phyloP scores from a whole-genome alignment of 2,888 invertebrate genomes.

The Clitarchus hookeri region DNA sequence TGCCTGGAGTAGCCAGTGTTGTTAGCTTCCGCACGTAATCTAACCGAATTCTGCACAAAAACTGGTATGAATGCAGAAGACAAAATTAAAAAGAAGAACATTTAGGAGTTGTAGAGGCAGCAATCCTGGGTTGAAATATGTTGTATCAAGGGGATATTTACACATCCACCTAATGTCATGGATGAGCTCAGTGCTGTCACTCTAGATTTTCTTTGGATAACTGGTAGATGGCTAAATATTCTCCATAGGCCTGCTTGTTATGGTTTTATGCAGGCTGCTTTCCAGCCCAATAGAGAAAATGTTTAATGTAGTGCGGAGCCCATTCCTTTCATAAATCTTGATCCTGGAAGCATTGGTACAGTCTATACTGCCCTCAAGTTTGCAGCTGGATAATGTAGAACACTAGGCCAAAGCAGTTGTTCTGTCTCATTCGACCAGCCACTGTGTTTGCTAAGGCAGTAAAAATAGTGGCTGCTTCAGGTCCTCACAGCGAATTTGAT shows the following conservation, averaged over 20 bases:
- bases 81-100: too few relatives aligned
- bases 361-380: not conserved
- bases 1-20: too few relatives aligned
- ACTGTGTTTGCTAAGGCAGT: slow-evolving; percentile 25
- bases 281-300: not conserved
- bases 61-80: too few relatives aligned
- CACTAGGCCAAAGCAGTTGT: not conserved
- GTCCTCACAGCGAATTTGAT: not conserved
- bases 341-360: not conserved
- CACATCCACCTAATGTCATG: too few relatives aligned
- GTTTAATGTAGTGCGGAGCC: not conserved
- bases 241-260: not conserved
- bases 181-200: too few relatives aligned
- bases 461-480: slow-evolving; percentile 25
- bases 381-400: not conserved
- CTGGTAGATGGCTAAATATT: too few relatives aligned
- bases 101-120: too few relatives aligned
- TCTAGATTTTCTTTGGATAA: too few relatives aligned
- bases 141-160: too few relatives aligned
- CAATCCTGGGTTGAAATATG: too few relatives aligned
- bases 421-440: slow-evolving; percentile 28
- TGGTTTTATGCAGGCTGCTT: not conserved
- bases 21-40: too few relatives aligned
- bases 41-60: too few relatives aligned
- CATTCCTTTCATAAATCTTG: not conserved